Evolutionary conservation across 2,113 vertebrate genomes (phyloP).

Genomic region (Peromyscus californicus): DNA sequence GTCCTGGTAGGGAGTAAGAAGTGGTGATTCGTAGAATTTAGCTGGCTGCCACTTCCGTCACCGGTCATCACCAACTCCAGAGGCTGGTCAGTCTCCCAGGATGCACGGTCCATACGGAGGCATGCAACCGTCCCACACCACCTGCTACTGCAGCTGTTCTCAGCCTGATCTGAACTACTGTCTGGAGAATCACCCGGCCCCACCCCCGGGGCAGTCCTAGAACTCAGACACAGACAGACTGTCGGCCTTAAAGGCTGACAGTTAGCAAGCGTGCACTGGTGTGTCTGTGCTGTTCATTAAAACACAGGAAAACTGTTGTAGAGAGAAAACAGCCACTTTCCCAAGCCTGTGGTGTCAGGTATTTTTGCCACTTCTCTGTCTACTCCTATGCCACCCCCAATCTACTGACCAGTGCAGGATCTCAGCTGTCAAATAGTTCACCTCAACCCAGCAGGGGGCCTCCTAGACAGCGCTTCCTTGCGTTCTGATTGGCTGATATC

Average conservation of each 20-base stretch:
- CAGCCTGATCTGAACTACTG: not conserved
- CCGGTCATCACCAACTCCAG: not conserved
- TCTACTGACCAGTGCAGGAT: too few relatives aligned
- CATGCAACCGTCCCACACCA: not conserved
- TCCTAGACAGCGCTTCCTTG: not conserved
- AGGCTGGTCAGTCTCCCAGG: not conserved
- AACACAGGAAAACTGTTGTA: not conserved
- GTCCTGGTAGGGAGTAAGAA: not conserved
- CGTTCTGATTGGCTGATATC: not conserved
- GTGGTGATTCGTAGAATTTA: too few relatives aligned
- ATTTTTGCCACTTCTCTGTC: not conserved
- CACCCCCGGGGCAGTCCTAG: not conserved
- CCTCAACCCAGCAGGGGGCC: not conserved
- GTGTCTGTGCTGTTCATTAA: not conserved
- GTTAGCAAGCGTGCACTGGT: not conserved
- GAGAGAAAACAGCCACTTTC: not conserved
- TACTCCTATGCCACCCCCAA: not conserved
- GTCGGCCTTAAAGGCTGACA: not conserved
- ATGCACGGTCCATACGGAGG: not conserved
- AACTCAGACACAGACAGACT: not conserved
- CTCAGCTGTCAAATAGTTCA: not conserved
- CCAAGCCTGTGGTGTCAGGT: not conserved
- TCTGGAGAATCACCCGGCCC: not conserved
- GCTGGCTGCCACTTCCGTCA: not conserved
- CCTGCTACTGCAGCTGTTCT: not conserved